Conservation (phyloP, 2,888 invertebrate genomes). For the Melipona bicolor region DNA sequence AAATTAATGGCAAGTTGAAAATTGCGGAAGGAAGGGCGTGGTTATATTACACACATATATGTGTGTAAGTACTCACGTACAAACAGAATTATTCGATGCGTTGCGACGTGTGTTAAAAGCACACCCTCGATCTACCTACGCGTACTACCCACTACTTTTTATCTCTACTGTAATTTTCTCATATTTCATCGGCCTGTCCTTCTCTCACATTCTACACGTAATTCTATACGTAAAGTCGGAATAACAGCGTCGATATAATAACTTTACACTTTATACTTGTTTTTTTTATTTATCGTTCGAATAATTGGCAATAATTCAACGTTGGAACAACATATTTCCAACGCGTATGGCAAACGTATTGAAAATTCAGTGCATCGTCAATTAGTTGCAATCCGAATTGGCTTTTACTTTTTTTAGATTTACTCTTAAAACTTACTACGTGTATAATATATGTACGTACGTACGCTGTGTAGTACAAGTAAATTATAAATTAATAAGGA, state of each 20-base stretch:
- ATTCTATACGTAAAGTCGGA: too few relatives aligned
- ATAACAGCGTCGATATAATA: too few relatives aligned
- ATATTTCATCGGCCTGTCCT: constrained; percentile 32
- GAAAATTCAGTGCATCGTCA: too few relatives aligned
- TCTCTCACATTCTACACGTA: neutral
- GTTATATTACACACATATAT: constrained; percentile 45
- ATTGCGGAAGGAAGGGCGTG: constrained; percentile 69
- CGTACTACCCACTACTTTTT: constrained; percentile 62
- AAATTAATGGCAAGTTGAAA: constrained; percentile 29
- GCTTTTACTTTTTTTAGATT: too few relatives aligned
- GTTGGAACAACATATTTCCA: neutral
- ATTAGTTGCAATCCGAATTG: too few relatives aligned
- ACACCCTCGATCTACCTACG: constrained; percentile 68
- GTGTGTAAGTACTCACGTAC: too few relatives aligned
- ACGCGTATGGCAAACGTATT: too few relatives aligned
- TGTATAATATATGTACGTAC: too few relatives aligned
- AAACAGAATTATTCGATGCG: constrained; percentile 47
- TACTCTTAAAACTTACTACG: too few relatives aligned
- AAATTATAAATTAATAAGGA: neutral
- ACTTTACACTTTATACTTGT: too few relatives aligned
- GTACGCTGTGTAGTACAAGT: too few relatives aligned
- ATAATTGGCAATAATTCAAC: neutral
- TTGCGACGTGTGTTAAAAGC: constrained; percentile 48
- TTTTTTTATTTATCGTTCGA: neutral
- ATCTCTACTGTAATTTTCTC: constrained; percentile 45